Percentiles rank a stretch among this genome's conserved stretches.
Conservation (phyloP, 2,888 invertebrate species). For the Catocala sponsa region DNA sequence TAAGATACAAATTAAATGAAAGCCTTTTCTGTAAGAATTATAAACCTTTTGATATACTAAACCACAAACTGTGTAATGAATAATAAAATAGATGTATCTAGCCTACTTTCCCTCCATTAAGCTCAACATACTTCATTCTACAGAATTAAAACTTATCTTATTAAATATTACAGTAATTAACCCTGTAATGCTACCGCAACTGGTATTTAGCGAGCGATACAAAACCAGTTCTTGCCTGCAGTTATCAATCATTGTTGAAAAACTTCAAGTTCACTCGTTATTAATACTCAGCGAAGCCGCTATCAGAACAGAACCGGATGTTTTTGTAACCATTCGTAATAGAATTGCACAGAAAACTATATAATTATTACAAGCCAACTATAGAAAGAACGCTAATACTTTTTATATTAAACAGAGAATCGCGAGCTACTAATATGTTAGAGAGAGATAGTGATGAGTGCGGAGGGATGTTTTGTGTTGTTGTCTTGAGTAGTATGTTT, state of each 20-base stretch:
- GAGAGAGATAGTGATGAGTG: slow-evolving; percentile 4
- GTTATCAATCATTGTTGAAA: slow-evolving; percentile 55
- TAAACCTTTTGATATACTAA: too few species aligned
- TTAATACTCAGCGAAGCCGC: slow-evolving; percentile 18
- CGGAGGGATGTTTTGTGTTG: neutral
- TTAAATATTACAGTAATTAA: slow-evolving; percentile 39
- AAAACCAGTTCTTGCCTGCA: slow-evolving; percentile 40
- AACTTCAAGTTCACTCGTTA: slow-evolving; percentile 39
- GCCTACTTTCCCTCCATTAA: neutral
- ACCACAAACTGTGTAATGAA: too few species aligned
- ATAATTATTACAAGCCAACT: neutral
- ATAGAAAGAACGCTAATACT: slow-evolving; percentile 4
- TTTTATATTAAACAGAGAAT: neutral
- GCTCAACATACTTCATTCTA: slow-evolving; percentile 8
- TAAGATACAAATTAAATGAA: too few species aligned
- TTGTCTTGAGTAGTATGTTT: slow-evolving; percentile 22
- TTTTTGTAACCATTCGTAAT: slow-evolving; percentile 34
- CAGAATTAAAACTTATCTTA: slow-evolving; percentile 30
- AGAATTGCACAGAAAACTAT: slow-evolving; percentile 35
- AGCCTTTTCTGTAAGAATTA: too few species aligned
- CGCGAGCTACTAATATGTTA: neutral
- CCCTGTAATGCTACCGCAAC: slow-evolving; percentile 30
- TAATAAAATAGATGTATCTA: too few species aligned
- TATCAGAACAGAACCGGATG: slow-evolving; percentile 11
- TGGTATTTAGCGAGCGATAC: slow-evolving; percentile 29